Evolutionary conservation across 2,797 vertebrate genomes (phyloP), one percentile per base, ranked within the genome.

Genomic region (Florisuga fusca): DNA sequence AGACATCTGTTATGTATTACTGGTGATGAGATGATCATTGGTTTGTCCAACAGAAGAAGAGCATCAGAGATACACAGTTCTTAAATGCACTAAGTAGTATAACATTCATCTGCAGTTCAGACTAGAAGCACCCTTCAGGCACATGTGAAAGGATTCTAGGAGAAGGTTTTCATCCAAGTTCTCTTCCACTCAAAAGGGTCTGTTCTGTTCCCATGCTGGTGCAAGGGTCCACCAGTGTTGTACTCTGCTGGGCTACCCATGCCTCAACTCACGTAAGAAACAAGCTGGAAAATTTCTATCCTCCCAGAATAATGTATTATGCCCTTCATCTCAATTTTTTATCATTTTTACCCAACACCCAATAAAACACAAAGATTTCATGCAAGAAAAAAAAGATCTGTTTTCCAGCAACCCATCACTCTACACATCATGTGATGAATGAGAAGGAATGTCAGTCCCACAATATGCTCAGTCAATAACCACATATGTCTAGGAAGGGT

Each of bases 1-100:
- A 87, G 53, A 51, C 91, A 93, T 74, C 87, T 87, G 79, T 48
- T 82, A 94, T 64, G 50, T 80, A 67, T 57, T 76, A n/a, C 9
- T 45, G 45, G 25, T 21, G 20, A 84, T 12, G 34, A 54, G 78
- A 45, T 54, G 43, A 17, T 87, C 61, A 71, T 14, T 43, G 50
- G 36, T 53, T 23, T 77, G 50, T 46, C 72, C 81, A 76, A 59
- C 53, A 87, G 26, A 74, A 76, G 51, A 6, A 45, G 51, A 75
- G 26, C 10, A 67, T 21, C 31, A 69, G 57, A 41, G n/a, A 53
- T 38, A 53, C 50, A 41, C 16, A 36, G 48, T 16, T 33, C 15
- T 79, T 66, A 89, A 84, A 74, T 8, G 14, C 50, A 76, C 15
- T 45, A 33, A 79, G 8, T 36, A 81, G 33, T 13, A 77, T 78